phyloP scores from a whole-genome alignment of 2,797 vertebrate genomes.

The Hydrolagus colliei region DNA sequence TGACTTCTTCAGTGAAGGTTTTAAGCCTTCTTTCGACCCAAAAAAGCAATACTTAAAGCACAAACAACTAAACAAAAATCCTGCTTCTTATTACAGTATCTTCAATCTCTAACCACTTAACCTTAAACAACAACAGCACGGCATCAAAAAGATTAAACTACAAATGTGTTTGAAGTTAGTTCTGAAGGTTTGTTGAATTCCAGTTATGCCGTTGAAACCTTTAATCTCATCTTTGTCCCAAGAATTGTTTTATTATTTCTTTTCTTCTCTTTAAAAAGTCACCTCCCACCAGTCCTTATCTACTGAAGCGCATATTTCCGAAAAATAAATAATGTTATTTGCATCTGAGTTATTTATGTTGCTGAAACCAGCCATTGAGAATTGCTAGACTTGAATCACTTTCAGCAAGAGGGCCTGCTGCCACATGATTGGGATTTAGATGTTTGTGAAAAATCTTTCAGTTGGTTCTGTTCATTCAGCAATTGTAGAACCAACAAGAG shows the following conservation, averaged over 20 bases:
- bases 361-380: slow-evolving; percentile 38
- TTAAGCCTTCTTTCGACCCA: neutral
- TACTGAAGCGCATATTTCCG: slow-evolving; percentile 71
- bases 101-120: slow-evolving; percentile 10
- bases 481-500: slow-evolving; percentile 53
- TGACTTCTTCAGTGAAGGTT: neutral
- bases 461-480: slow-evolving; percentile 51
- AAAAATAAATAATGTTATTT: slow-evolving; percentile 33
- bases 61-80: neutral
- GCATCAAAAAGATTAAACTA: slow-evolving; percentile 23
- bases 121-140: slow-evolving; percentile 7
- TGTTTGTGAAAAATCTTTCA: slow-evolving; percentile 60
- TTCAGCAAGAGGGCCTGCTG: slow-evolving; percentile 63
- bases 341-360: slow-evolving; percentile 22
- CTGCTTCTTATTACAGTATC: neutral
- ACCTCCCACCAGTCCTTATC: slow-evolving; percentile 68
- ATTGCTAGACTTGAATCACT: slow-evolving; percentile 64
- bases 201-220: slow-evolving; percentile 20
- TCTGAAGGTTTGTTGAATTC: slow-evolving; percentile 21
- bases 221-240: slow-evolving; percentile 26
- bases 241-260: neutral
- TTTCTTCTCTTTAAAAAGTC: slow-evolving; percentile 37
- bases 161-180: slow-evolving; percentile 25
- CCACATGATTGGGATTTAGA: slow-evolving; percentile 64
- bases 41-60: neutral